Percentiles rank a stretch among this genome's conserved stretches.
Evolutionary conservation across 1,140 invertebrate species (phyloP).

Genomic region (Brachionus sp.): DNA sequence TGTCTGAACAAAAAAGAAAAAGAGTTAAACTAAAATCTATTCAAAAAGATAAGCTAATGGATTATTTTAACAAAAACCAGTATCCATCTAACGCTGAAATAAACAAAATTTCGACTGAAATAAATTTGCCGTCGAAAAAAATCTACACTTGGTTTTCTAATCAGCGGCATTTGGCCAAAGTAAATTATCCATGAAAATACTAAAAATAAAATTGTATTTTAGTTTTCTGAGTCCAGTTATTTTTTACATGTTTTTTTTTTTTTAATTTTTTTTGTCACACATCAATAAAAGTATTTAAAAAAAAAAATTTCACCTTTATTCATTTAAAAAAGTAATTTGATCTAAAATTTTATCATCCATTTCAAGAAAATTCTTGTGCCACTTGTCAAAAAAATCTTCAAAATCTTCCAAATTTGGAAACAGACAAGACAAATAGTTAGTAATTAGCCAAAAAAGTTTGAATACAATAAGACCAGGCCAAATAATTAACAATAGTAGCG

Average conservation of each 20-base stretch:
- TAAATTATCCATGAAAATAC: conserved; percentile 2
- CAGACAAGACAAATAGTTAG: not conserved
- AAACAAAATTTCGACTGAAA: not conserved
- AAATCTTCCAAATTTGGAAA: conserved; percentile 41
- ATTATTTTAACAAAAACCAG: conserved; percentile 13
- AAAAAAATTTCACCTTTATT: not conserved
- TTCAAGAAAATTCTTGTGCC: not conserved
- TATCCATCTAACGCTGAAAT: conserved; percentile 39
- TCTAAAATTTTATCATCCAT: conserved; percentile 27
- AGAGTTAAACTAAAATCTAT: conserved; percentile 4
- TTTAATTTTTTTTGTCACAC: not conserved
- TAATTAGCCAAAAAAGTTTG: conserved; percentile 7
- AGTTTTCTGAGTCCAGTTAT: conserved; percentile 4
- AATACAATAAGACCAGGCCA: not conserved
- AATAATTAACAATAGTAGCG: not conserved
- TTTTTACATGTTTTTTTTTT: conserved; percentile 12
- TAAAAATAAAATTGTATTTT: not conserved
- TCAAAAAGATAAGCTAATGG: conserved; percentile 26
- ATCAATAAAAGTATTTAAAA: not conserved
- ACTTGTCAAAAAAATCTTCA: conserved; percentile 8
- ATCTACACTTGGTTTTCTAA: conserved; percentile 23
- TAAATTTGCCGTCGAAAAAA: conserved; percentile 30
- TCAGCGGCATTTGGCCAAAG: conserved; percentile 28
- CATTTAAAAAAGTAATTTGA: conserved; percentile 34
- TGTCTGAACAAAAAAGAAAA: conserved; percentile 20